These are phyloP conservation scores for Emydura subglobosa DNA, from an alignment of 2,113 vertebrate genomes.

Conservation along the genomic window DNA sequence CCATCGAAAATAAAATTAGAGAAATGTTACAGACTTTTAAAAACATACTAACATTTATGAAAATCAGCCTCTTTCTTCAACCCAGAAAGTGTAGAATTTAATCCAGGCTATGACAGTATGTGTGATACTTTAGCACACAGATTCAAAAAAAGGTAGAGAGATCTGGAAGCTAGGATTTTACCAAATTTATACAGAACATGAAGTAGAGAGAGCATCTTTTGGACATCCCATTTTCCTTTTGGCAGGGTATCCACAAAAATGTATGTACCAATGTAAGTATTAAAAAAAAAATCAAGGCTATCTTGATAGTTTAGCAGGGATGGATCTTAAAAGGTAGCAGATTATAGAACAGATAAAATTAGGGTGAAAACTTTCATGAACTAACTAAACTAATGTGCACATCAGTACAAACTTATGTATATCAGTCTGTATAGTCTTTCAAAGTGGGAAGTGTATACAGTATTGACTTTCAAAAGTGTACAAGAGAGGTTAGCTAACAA, in stretches of 20 bases:
- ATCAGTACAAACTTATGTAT: neutral
- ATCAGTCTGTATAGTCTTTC: neutral
- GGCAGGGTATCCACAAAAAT: neutral
- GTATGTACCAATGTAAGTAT: neutral
- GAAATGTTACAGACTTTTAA: neutral
- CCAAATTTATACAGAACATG: neutral
- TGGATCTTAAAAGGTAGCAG: slow-evolving; percentile 16
- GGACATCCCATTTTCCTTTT: neutral
- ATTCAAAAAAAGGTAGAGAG: neutral
- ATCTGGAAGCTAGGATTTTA: slow-evolving; percentile 13
- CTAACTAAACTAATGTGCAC: neutral
- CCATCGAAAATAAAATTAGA: neutral
- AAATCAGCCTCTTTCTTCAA: neutral
- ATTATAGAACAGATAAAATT: neutral
- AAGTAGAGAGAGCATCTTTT: neutral
- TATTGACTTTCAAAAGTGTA: neutral
- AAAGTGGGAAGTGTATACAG: neutral
- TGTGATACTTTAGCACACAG: neutral
- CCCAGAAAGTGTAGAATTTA: neutral
- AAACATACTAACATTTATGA: neutral
- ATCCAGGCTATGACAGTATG: neutral
- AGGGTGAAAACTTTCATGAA: neutral
- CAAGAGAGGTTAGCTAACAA: neutral
- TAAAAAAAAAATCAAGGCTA: neutral
- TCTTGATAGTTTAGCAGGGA: slow-evolving; percentile 3